Evolutionary conservation across 2,797 vertebrate species (phyloP).

Genomic region (Dermochelys coriacea): DNA sequence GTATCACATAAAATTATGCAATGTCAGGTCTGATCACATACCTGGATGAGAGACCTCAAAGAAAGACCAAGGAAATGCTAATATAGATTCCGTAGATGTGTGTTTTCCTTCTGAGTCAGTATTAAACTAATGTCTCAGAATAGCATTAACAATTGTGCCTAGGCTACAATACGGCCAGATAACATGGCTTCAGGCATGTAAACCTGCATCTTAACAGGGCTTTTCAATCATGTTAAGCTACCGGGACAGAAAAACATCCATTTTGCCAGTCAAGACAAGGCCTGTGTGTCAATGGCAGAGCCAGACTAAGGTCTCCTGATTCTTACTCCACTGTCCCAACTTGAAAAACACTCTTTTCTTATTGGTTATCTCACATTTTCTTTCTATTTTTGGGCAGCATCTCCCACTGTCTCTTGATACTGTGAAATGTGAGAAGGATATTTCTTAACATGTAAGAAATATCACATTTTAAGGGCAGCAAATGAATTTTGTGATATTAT

Average conservation of each 20-base stretch:
- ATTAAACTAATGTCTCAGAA: background rate
- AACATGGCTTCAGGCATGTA: background rate
- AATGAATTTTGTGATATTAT: constrained; percentile 10
- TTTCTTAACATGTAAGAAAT: background rate
- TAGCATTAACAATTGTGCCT: background rate
- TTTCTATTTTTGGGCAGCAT: background rate
- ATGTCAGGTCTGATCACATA: background rate
- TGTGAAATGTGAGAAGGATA: background rate
- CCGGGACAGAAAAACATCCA: background rate
- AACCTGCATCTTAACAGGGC: background rate
- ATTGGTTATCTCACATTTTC: background rate
- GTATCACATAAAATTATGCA: background rate
- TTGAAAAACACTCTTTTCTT: background rate
- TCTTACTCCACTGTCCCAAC: background rate
- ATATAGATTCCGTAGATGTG: background rate
- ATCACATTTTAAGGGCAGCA: background rate
- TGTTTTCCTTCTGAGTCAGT: background rate
- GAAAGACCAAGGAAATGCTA: background rate
- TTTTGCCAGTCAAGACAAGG: background rate
- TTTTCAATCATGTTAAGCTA: background rate
- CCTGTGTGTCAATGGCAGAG: background rate
- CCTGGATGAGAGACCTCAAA: background rate
- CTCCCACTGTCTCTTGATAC: background rate
- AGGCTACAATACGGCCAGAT: background rate
- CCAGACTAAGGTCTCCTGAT: background rate